These are phyloP conservation scores for Zaprionus bogoriensis DNA, from an alignment of 2,888 invertebrate species.

Conservation along the genomic window DNA sequence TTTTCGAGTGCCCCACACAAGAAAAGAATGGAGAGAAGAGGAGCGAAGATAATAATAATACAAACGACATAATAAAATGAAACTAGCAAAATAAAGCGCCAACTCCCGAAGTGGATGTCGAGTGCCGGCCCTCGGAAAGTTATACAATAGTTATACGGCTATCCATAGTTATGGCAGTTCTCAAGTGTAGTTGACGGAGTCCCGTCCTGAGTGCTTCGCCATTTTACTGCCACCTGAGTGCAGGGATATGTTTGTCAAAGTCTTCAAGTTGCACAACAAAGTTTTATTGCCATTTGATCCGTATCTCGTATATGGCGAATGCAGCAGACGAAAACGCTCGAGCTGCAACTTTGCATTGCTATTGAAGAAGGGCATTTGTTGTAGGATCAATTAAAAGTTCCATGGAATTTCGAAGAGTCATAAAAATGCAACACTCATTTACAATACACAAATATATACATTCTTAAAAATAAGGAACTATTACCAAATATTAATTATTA, in stretches of 20 bases:
- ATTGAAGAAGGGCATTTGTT: neutral
- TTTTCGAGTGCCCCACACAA: slow-evolving; percentile 3
- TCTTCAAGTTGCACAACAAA: too few relatives aligned
- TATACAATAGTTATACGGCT: slow-evolving; percentile 39
- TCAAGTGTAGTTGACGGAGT: slow-evolving; percentile 37
- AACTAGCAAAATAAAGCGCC: slow-evolving; percentile 43
- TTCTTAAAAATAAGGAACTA: too few relatives aligned
- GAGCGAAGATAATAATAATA: slow-evolving; percentile 17
- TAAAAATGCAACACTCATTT: neutral
- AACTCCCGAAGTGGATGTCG: slow-evolving; percentile 32
- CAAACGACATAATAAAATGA: slow-evolving; percentile 42
- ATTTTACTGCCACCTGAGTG: slow-evolving; percentile 44
- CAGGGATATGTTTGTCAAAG: slow-evolving; percentile 30
- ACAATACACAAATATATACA: too few relatives aligned
- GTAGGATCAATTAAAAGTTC: neutral
- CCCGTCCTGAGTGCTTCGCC: slow-evolving; percentile 18
- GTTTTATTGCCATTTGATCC: slow-evolving; percentile 12
- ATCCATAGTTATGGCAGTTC: slow-evolving; percentile 38
- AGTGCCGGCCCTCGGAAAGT: slow-evolving; percentile 42
- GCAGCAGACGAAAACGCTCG: neutral
- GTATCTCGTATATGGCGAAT: neutral
- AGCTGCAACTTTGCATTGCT: neutral
- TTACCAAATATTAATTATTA: too few relatives aligned
- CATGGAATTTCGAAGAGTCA: too few relatives aligned
- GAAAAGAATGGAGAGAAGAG: slow-evolving; percentile 6